These are phyloP conservation scores for Hemicentrotus pulcherrimus DNA, from an alignment of 35 echinoderm and acorn worm genomes.

Conservation along the genomic window DNA sequence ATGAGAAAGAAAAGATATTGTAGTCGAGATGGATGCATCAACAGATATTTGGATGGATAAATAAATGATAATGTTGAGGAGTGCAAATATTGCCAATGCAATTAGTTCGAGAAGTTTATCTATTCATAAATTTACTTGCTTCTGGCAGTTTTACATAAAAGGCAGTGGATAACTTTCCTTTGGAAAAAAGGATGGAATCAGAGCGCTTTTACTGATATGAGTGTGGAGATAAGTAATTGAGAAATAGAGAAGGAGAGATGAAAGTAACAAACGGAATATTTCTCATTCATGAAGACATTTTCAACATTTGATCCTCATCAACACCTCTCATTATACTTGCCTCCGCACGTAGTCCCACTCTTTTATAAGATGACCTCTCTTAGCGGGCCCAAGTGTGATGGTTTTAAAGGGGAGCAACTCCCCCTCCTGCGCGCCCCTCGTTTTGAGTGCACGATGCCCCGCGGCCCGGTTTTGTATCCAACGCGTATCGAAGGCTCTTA, in stretches of 20 bases:
- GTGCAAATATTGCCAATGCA: background rate
- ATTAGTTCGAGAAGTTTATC: background rate
- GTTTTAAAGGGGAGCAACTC: background rate
- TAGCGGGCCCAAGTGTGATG: background rate
- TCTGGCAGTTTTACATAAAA: background rate
- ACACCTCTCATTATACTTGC: background rate
- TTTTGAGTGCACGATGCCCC: background rate
- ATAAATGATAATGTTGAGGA: background rate
- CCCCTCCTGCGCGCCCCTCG: background rate
- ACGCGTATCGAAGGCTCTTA: background rate
- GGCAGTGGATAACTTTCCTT: too few species aligned
- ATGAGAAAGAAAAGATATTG: background rate
- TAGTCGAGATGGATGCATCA: background rate
- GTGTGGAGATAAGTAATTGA: background rate
- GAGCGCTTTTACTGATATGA: background rate
- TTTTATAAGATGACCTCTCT: background rate
- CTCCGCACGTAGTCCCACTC: background rate
- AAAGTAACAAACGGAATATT: background rate
- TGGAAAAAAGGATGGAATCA: too few species aligned
- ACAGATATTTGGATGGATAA: background rate
- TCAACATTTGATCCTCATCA: background rate
- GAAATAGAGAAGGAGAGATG: background rate
- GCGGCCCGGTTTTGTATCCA: background rate
- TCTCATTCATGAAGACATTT: background rate
- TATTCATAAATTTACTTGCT: background rate